A percentile compares a stretch with the other conserved stretches of the same genome.
phyloP scores from a whole-genome alignment of 2,797 vertebrate species.

The Periparus ater region DNA sequence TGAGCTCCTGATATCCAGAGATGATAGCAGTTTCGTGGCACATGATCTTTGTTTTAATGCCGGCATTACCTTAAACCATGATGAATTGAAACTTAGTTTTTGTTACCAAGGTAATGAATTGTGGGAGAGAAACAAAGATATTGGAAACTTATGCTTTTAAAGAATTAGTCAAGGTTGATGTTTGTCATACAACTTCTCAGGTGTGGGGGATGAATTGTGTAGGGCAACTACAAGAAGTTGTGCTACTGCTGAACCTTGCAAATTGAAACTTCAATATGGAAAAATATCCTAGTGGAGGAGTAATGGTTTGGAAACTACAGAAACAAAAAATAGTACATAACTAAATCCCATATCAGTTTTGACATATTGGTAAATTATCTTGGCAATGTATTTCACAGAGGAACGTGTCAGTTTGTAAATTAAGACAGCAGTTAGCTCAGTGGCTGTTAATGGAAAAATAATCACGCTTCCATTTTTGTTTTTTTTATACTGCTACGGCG shows the following conservation, averaged over 20 bases:
- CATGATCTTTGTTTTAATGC: not conserved
- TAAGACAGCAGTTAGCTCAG: not conserved
- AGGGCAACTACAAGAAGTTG: not conserved
- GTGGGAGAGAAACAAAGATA: not conserved
- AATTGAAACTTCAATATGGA: not conserved
- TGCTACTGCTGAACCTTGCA: not conserved
- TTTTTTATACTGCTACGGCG: not conserved
- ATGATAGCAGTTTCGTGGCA: not conserved
- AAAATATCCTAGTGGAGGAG: not conserved
- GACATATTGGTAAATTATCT: not conserved
- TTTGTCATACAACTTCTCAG: not conserved
- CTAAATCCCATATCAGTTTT: not conserved
- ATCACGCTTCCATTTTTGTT: not conserved
- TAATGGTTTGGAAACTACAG: not conserved
- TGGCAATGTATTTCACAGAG: not conserved
- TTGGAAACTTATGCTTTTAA: not conserved
- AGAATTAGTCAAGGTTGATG: not conserved
- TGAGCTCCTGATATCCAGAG: not conserved
- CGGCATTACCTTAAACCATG: not conserved
- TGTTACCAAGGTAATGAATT: not conserved
- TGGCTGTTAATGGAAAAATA: not conserved
- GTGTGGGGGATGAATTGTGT: rapidly evolving
- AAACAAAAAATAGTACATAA: not conserved
- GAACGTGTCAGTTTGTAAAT: not conserved
- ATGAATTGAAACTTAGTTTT: not conserved